Evolutionary conservation across 92 coral and sea anemone species (phyloP), one percentile per base, ranked within the genome.

Genomic region (Epizoanthus scotinus): DNA sequence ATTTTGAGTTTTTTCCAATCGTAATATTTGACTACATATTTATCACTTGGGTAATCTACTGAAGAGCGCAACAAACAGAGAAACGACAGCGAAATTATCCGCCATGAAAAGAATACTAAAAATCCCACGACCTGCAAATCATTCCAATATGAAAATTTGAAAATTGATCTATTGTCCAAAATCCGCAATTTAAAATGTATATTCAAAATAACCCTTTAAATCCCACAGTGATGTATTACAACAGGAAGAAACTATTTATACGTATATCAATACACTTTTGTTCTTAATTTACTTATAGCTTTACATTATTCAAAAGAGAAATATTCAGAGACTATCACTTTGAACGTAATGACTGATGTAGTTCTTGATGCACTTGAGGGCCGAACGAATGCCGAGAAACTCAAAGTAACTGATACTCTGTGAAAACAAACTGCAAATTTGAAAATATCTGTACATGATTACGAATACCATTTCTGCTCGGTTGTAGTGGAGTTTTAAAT

Each of bases 61-160:
- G 15, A 24, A 64, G 38, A 28, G 52, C 52, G 15, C 2, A 47
- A 47, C 52, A 47, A 5, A 64, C 31, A 29, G 15, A 28, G 8
- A 17, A 19, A 0, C 19, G 29, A 64, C 9, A 13, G 38, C n/a
- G 70, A 26, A 64, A 64, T 64, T 5, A 64, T 3, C 15, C 44
- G 69, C 20, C 31, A 64, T 64, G 40, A 64, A 64, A 64, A n/a
- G 44, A 63, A 29, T 20, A n/a, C n/a, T n/a, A 64, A 64, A 63
- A 64, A 64, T 1, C 36, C 40, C 31, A 29, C 69, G 28, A 19
- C 69, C 36, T 64, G 69, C 13, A 64, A 64, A 64, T 29, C 20
- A 64, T 9, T 19, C 69, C 8, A 64, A 29, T 38, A 64, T 15
- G 18, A 64, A 19, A 4, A 20, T 29, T 29, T 1, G 17, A 29